Percentiles rank a stretch among this genome's conserved stretches.
Conservation (phyloP, 1,140 invertebrate species). For the Eumaeus atala region DNA sequence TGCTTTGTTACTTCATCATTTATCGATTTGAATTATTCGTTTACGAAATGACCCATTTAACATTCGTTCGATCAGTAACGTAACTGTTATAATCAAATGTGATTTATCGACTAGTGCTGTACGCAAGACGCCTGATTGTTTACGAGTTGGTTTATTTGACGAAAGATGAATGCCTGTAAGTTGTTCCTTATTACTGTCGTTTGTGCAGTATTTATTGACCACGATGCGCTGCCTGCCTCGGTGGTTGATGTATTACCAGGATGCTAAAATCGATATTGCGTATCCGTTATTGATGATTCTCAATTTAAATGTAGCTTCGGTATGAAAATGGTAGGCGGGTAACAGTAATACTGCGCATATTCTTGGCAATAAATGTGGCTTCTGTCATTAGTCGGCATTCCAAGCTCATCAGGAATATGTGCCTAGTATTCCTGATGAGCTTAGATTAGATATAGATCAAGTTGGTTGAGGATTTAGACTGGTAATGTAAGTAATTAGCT, state of each 20-base stretch:
- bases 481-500: no score
- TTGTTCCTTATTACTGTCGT: constrained; percentile 55
- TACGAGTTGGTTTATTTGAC: constrained; percentile 37
- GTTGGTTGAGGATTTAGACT: no score
- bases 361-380: no score
- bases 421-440: no score
- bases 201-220: constrained; percentile 21
- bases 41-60: constrained; percentile 39
- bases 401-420: no score
- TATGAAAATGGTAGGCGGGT: no score
- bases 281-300: constrained; percentile 8
- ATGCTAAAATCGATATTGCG: constrained; percentile 5
- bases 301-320: not conserved
- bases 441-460: no score
- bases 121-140: constrained; percentile 38
- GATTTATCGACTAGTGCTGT: constrained; percentile 46
- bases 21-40: constrained; percentile 43
- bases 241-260: constrained; percentile 20
- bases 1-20: constrained; percentile 7
- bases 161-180: constrained; percentile 52
- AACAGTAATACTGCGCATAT: no score
- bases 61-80: constrained; percentile 36
- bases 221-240: no score
- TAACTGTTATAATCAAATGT: constrained; percentile 40
- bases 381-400: no score